Percentiles rank a stretch among this genome's conserved stretches.
These are phyloP conservation scores for Brachyalestes nurse DNA, from an alignment of 2,797 vertebrate genomes.

Conservation along the genomic window DNA sequence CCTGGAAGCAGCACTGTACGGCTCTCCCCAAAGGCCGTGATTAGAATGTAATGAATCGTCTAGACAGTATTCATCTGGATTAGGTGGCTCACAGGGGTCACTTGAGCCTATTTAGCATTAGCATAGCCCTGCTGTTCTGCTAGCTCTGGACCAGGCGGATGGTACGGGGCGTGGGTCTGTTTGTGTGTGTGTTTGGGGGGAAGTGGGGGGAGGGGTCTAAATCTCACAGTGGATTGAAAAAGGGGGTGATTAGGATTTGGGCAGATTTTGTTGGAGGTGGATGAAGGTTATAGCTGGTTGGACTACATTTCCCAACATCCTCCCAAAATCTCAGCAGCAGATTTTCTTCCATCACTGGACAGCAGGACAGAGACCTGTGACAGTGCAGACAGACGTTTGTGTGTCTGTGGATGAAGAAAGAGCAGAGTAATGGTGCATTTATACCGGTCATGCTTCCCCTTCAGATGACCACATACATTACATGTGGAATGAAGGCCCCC, in stretches of 20 bases:
- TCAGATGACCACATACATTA: too few species aligned
- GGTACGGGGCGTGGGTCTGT: slow-evolving; percentile 2
- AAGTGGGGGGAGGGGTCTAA: slow-evolving; percentile 14
- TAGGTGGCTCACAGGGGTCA: slow-evolving; percentile 66
- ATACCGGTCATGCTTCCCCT: too few species aligned
- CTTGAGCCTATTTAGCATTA: slow-evolving; percentile 52
- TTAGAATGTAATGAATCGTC: slow-evolving; percentile 80
- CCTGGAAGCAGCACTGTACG: slow-evolving; percentile 39
- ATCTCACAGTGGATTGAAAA: slow-evolving; percentile 33
- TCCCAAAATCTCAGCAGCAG: not conserved
- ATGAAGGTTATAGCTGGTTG: slow-evolving; percentile 3
- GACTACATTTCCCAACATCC: slow-evolving; percentile 39
- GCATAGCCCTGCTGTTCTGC: slow-evolving; percentile 40
- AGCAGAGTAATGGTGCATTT: not conserved
- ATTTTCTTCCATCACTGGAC: not conserved
- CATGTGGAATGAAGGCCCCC: too few species aligned
- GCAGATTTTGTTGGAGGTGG: not conserved
- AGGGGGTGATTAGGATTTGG: slow-evolving; percentile 35
- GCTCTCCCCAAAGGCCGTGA: slow-evolving; percentile 54
- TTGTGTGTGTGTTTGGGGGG: not conserved
- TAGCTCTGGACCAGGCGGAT: slow-evolving; percentile 24
- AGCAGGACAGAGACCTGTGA: not conserved
- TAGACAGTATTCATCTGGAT: slow-evolving; percentile 82
- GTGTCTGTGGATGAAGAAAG: not conserved
- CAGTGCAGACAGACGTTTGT: not conserved